Evolutionary conservation across 2,888 invertebrate genomes (phyloP).

Genomic region (Esperia sulphurella): DNA sequence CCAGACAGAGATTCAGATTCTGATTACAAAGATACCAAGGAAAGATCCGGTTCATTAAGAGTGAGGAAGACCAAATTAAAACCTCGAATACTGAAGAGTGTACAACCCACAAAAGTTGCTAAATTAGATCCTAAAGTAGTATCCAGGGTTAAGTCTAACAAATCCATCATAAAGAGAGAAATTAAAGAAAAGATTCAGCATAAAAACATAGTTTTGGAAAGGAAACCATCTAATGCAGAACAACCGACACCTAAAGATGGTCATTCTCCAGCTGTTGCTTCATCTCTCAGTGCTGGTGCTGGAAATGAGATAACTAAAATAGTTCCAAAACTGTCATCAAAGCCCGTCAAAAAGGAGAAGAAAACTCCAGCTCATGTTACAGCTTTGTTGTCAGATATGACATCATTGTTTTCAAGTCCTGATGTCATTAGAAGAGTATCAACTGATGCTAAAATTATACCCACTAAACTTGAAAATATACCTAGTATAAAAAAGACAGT

Average conservation of each 20-base stretch:
- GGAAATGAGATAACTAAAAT: constrained; percentile 53
- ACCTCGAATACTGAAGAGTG: constrained; percentile 59
- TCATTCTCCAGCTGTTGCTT: constrained; percentile 37
- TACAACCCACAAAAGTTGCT: constrained; percentile 34
- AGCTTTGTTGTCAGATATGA: constrained; percentile 78
- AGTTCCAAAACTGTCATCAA: constrained; percentile 60
- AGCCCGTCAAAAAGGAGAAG: constrained; percentile 68
- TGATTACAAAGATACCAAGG: constrained; percentile 75
- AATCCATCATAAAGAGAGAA: constrained; percentile 49
- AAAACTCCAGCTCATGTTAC: constrained; percentile 81
- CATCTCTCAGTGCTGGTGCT: constrained; percentile 25
- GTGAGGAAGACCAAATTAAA: constrained; percentile 55
- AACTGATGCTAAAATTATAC: constrained; percentile 61
- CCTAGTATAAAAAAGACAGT: constrained; percentile 23
- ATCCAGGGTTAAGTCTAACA: constrained; percentile 48
- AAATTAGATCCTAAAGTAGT: constrained; percentile 52
- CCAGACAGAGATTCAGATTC: constrained; percentile 82
- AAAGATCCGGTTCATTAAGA: constrained; percentile 46
- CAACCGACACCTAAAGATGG: constrained; percentile 36
- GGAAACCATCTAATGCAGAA: constrained; percentile 42
- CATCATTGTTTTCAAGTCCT: constrained; percentile 87
- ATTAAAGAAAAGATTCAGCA: constrained; percentile 54
- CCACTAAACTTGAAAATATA: constrained; percentile 37
- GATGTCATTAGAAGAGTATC: constrained; percentile 87
- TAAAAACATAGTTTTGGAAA: constrained; percentile 43